Conservation (phyloP, 2,113 vertebrate genomes). For the Halichoeres trimaculatus region DNA sequence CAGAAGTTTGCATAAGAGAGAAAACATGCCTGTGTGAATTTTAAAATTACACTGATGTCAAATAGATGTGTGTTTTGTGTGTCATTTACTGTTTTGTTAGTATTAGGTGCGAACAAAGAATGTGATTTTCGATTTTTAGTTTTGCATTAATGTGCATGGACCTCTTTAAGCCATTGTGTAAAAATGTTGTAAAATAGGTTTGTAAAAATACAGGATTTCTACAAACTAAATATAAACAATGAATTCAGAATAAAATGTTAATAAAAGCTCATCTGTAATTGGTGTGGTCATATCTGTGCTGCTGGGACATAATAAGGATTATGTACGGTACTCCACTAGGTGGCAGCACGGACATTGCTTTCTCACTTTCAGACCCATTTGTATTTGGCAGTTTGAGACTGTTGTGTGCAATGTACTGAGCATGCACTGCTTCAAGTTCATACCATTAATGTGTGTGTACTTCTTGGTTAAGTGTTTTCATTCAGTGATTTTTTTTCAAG, state of each 20-base stretch:
- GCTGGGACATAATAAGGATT: neutral
- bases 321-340: constrained; percentile 45
- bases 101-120: constrained; percentile 5
- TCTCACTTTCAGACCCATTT: constrained; percentile 33
- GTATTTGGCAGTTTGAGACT: constrained; percentile 15
- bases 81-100: neutral
- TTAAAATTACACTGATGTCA: neutral
- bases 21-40: constrained; percentile 45
- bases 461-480: too few species aligned
- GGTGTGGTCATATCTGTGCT: neutral
- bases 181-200: neutral
- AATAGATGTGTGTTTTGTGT: neutral
- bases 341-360: constrained; percentile 59
- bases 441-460: too few species aligned
- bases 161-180: constrained; percentile 11
- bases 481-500: too few species aligned
- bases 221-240: neutral
- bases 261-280: neutral
- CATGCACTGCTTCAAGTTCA: neutral
- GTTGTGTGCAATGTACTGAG: constrained; percentile 11
- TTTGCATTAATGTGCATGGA: constrained; percentile 34
- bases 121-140: constrained; percentile 10
- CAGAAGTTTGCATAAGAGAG: constrained; percentile 68
- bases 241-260: constrained; percentile 40
- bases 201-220: neutral